phyloP scores from a whole-genome alignment of 1,140 invertebrate genomes.

The Spodoptera litura region DNA sequence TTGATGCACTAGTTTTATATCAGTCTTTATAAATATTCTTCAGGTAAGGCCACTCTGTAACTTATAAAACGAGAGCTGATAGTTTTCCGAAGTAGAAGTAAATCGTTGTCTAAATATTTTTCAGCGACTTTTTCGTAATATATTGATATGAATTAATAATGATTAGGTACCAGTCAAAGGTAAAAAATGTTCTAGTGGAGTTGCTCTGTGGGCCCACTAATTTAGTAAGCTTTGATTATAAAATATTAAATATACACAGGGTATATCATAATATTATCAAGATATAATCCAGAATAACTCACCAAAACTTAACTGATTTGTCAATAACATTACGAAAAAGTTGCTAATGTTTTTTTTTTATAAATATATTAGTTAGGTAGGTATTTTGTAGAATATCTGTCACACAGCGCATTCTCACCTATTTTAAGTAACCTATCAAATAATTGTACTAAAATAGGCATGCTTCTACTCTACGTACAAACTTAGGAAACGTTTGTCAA shows the following conservation, averaged over 20 bases:
- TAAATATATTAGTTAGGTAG: neutral
- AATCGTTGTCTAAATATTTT: conserved; percentile 20
- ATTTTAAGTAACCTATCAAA: conserved; percentile 72
- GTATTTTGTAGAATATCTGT: conserved; percentile 48
- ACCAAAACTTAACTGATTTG: neutral
- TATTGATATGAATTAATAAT: neutral
- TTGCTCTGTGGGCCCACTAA: conserved; percentile 26
- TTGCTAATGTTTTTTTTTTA: neutral
- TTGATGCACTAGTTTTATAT: conserved; percentile 47
- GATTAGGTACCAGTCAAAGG: neutral
- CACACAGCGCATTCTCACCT: conserved; percentile 70
- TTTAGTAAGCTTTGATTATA: conserved; percentile 25
- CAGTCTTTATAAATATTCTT: conserved; percentile 53
- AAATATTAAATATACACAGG: conserved; percentile 32
- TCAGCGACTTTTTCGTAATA: conserved; percentile 5
- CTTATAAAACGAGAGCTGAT: conserved; percentile 32
- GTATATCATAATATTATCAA: conserved; percentile 31
- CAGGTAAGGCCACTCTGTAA: conserved; percentile 44
- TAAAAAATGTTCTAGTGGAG: neutral
- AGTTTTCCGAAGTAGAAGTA: conserved; percentile 8
- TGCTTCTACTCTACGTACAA: conserved; percentile 74
- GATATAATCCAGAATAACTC: conserved; percentile 37
- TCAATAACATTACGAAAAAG: neutral
- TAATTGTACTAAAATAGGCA: conserved; percentile 85
- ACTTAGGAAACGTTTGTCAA: conserved; percentile 70